phyloP scores from a whole-genome alignment of 2,888 invertebrate genomes.

The Podabrus alpinus region DNA sequence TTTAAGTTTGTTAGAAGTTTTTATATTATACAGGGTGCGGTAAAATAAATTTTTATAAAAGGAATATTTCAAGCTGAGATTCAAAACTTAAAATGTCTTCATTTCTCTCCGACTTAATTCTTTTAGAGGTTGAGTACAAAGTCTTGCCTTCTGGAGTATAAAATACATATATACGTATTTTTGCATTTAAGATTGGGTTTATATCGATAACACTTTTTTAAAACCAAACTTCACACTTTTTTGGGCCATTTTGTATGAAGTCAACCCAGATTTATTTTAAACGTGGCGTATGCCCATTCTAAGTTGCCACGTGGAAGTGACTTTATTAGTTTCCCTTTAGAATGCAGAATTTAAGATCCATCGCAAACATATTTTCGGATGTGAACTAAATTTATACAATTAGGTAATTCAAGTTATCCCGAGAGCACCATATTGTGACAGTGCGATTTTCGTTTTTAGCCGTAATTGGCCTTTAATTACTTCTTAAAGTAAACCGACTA shows the following conservation, averaged over 20 bases:
- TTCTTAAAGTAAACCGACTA: not conserved
- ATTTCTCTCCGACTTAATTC: too few species aligned
- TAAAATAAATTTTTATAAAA: too few species aligned
- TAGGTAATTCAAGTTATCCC: not conserved
- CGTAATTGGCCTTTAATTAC: not conserved
- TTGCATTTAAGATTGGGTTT: too few species aligned
- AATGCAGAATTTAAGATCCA: not conserved
- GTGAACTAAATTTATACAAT: not conserved
- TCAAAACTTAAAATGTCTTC: too few species aligned
- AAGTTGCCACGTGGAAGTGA: not conserved
- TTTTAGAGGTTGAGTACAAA: too few species aligned
- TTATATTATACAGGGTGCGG: not conserved
- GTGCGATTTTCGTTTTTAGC: not conserved
- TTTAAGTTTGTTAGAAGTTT: not conserved
- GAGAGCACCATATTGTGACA: not conserved
- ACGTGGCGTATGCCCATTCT: not conserved
- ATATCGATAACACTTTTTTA: too few species aligned
- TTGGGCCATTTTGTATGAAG: too few species aligned
- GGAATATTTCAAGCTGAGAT: too few species aligned
- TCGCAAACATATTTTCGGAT: not conserved
- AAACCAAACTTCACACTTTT: too few species aligned
- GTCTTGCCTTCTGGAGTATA: too few species aligned
- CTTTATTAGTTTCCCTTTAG: not conserved
- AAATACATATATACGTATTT: too few species aligned
- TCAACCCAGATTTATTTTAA: not conserved